Conservation (phyloP, 2,888 invertebrate species). For the Tenthredo scrophulariae region DNA sequence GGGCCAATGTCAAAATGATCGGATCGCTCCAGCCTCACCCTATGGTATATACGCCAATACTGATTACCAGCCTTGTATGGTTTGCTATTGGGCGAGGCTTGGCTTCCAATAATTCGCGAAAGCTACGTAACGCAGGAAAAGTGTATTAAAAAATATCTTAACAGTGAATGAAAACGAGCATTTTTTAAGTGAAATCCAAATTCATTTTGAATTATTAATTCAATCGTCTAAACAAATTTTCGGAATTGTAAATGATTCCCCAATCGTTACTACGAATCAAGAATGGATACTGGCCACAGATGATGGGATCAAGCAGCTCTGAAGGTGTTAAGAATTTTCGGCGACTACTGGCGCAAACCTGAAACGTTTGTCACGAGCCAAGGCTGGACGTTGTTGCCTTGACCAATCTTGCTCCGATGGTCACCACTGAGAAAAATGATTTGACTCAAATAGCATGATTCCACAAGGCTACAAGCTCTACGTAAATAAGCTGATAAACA, state of each 20-base stretch:
- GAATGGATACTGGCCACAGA: background rate
- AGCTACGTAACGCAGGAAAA: background rate
- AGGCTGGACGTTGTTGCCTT: background rate
- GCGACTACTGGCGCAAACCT: background rate
- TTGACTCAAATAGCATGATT: background rate
- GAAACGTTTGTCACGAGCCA: background rate
- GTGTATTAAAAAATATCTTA: too few relatives aligned
- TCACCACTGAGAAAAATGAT: background rate
- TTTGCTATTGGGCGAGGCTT: background rate
- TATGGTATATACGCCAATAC: background rate
- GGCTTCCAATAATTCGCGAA: background rate
- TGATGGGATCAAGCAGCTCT: background rate
- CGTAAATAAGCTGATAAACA: background rate
- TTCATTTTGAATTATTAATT: too few relatives aligned
- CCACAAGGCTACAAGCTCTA: background rate
- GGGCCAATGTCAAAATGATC: background rate
- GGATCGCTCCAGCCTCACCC: background rate
- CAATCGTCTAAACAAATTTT: background rate
- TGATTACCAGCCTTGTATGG: background rate
- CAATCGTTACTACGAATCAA: background rate
- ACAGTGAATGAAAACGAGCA: too few relatives aligned
- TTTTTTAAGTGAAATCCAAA: too few relatives aligned
- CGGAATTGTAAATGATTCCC: background rate
- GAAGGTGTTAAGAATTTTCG: background rate
- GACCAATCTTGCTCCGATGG: background rate